A percentile compares a stretch with the other conserved stretches of the same genome.
phyloP scores from a whole-genome alignment of 2,888 invertebrate species.

The Harpagoxenus sublaevis region DNA sequence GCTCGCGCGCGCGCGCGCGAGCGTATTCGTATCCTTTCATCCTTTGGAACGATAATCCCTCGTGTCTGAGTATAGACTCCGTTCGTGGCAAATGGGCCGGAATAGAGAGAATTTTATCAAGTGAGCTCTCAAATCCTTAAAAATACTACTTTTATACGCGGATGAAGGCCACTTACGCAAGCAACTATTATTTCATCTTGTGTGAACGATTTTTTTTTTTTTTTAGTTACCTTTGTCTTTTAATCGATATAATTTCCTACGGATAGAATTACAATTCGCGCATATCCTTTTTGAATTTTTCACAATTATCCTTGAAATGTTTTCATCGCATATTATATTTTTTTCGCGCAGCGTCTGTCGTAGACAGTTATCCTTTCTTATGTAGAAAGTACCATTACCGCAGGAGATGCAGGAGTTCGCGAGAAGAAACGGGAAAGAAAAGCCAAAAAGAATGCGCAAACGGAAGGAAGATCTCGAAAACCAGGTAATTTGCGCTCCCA shows the following conservation, averaged over 20 bases:
- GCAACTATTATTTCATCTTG: slow-evolving; percentile 7
- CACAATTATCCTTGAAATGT: neutral
- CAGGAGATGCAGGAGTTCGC: slow-evolving; percentile 29
- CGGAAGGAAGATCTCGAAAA: slow-evolving; percentile 65
- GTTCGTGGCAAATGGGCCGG: slow-evolving; percentile 50
- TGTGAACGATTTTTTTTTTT: slow-evolving; percentile 12
- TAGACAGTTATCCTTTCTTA: slow-evolving; percentile 44
- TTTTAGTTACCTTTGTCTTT: neutral
- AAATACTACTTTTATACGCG: slow-evolving; percentile 44
- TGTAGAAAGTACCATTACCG: slow-evolving; percentile 44
- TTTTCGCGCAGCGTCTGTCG: slow-evolving; percentile 11
- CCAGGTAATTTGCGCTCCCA: slow-evolving; percentile 74
- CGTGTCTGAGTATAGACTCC: slow-evolving; percentile 56
- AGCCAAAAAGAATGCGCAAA: slow-evolving; percentile 51
- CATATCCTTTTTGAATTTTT: neutral
- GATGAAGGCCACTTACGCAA: slow-evolving; percentile 15
- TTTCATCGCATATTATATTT: slow-evolving; percentile 4
- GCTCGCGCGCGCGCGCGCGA: slow-evolving; percentile 7
- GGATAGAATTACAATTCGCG: neutral
- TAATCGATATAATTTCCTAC: neutral
- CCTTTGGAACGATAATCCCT: slow-evolving; percentile 50
- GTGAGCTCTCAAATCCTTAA: slow-evolving; percentile 45
- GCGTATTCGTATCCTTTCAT: slow-evolving; percentile 48
- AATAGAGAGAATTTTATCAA: slow-evolving; percentile 57
- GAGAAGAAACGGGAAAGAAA: slow-evolving; percentile 21